Percentiles rank a stretch among this genome's conserved stretches.
Conservation (phyloP, 2,797 vertebrate species). For the Falco berigora region DNA sequence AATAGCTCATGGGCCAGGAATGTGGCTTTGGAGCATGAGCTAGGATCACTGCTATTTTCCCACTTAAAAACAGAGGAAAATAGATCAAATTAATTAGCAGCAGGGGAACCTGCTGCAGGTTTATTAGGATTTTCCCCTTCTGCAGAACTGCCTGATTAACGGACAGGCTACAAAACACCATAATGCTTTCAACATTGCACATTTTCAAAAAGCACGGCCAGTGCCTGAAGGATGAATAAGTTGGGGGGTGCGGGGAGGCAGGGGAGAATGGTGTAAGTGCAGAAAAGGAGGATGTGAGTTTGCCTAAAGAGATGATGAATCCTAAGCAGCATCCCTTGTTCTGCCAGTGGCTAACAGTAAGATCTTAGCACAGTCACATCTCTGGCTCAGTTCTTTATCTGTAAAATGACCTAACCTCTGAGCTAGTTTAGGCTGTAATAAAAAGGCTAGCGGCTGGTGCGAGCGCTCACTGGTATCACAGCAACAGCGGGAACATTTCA, state of each 20-base stretch:
- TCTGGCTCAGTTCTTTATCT: not conserved
- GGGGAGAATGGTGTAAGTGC: not conserved
- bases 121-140: not conserved
- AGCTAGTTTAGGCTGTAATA: not conserved
- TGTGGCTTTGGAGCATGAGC: not conserved
- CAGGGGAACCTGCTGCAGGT: not conserved
- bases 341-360: not conserved
- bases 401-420: not conserved
- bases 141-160: not conserved
- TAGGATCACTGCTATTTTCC: not conserved
- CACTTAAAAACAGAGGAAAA: slow-evolving; percentile 1
- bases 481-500: slow-evolving; percentile 32
- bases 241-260: rapidly evolving
- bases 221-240: not conserved
- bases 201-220: not conserved
- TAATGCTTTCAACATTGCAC: not conserved
- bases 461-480: slow-evolving; percentile 25
- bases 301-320: not conserved
- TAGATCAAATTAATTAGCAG: slow-evolving; percentile 14
- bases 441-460: not conserved
- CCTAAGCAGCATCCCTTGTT: not conserved
- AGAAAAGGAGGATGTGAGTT: not conserved
- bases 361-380: not conserved
- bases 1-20: slow-evolving; percentile 47
- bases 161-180: not conserved